Evolutionary conservation across 2,888 invertebrate genomes (phyloP).

Genomic region (Lamproptera curius): DNA sequence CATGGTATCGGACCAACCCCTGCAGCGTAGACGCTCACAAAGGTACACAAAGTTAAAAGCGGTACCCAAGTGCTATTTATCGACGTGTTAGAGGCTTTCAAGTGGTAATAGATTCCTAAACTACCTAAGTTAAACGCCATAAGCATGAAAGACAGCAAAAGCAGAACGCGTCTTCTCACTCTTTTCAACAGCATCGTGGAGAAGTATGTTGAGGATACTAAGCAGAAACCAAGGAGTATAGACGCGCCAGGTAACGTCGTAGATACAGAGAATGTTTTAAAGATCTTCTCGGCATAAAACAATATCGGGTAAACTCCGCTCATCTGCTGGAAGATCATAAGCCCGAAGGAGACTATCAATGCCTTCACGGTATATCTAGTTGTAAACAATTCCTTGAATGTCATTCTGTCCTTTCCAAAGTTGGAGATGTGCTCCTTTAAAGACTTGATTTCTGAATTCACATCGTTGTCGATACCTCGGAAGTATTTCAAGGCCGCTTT

Average conservation of each 20-base stretch:
- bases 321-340: slow-evolving; percentile 83
- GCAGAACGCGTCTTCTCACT: slow-evolving; percentile 79
- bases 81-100: slow-evolving; percentile 43
- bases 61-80: slow-evolving; percentile 71
- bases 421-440: slow-evolving; percentile 68
- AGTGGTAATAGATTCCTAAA: slow-evolving; percentile 69
- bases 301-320: slow-evolving; percentile 80
- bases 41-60: slow-evolving; percentile 73
- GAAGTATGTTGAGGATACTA: slow-evolving; percentile 76
- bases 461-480: slow-evolving; percentile 78
- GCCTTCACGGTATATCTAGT: slow-evolving; percentile 64
- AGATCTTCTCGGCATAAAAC: slow-evolving; percentile 78
- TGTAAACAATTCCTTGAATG: slow-evolving; percentile 62
- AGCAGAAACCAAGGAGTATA: slow-evolving; percentile 80
- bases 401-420: slow-evolving; percentile 58
- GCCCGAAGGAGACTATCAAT: slow-evolving; percentile 70
- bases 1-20: slow-evolving; percentile 86
- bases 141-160: slow-evolving; percentile 77
- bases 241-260: slow-evolving; percentile 60
- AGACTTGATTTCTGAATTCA: slow-evolving; percentile 73
- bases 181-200: slow-evolving; percentile 79
- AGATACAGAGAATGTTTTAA: slow-evolving; percentile 63
- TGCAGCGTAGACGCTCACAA: slow-evolving; percentile 79
- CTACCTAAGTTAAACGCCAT: slow-evolving; percentile 76
- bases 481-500: slow-evolving; percentile 79